Percentiles rank a stretch among this genome's conserved stretches.
Evolutionary conservation across 2,113 vertebrate genomes (phyloP).

Genomic region (Pipra filicauda): DNA sequence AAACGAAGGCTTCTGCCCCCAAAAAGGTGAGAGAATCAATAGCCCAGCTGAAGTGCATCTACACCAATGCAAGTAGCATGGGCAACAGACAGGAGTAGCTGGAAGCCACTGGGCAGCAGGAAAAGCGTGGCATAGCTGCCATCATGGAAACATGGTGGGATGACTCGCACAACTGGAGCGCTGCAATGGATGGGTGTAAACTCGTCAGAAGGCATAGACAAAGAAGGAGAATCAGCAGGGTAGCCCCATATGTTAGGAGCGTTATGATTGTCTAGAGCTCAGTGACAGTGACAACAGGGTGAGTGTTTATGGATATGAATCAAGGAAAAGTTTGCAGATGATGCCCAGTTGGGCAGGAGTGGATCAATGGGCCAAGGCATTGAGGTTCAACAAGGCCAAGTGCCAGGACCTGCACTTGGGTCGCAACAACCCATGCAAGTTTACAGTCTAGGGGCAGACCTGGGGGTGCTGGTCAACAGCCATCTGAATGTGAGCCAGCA

Average conservation of each 20-base stretch:
- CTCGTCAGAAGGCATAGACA: not conserved
- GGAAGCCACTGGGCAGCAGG: not conserved
- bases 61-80: not conserved
- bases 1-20: not conserved
- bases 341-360: not conserved
- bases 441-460: not conserved
- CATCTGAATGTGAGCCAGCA: not conserved
- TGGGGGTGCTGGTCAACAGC: not conserved
- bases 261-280: not conserved
- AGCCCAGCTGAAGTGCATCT: not conserved
- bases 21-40: not conserved
- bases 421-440: not conserved
- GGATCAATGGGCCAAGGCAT: not conserved
- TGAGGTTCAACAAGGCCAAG: not conserved
- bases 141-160: not conserved
- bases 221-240: not conserved
- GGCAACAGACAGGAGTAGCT: not conserved
- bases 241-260: not conserved
- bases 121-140: not conserved
- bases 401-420: rapidly evolving
- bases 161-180: not conserved
- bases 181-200: not conserved
- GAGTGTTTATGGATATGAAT: not conserved
- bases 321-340: not conserved
- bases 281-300: rapidly evolving